A percentile compares a stretch with the other conserved stretches of the same genome.
These are phyloP conservation scores for Brachionus asplanchnoidis DNA, from an alignment of 1,140 invertebrate species.

Conservation along the genomic window DNA sequence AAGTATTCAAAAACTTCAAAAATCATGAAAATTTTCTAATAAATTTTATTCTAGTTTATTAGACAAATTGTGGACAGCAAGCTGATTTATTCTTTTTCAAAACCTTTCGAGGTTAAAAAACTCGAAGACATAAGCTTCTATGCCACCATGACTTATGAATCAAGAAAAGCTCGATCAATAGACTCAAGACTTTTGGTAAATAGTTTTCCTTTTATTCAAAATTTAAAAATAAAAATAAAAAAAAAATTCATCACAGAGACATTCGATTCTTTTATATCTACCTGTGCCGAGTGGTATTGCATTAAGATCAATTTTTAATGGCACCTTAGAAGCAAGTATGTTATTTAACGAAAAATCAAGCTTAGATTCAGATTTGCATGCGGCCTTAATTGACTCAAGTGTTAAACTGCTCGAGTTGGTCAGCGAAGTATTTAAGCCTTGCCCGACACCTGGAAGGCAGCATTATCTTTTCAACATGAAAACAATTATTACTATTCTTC, in stretches of 20 bases:
- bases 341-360: constrained; percentile 49
- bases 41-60: constrained; percentile 48
- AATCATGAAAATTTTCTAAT: too few species aligned
- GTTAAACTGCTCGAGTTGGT: constrained; percentile 50
- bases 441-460: constrained; percentile 51
- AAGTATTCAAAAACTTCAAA: not conserved
- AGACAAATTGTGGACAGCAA: constrained; percentile 53
- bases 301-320: constrained; percentile 49
- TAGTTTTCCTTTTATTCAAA: not conserved
- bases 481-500: constrained; percentile 54
- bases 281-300: constrained; percentile 50
- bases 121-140: constrained; percentile 46
- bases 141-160: constrained; percentile 43
- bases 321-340: constrained; percentile 48
- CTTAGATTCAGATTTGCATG: constrained; percentile 54
- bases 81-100: constrained; percentile 51
- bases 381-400: constrained; percentile 52
- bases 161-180: constrained; percentile 45
- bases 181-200: constrained; percentile 52
- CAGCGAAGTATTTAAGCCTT: constrained; percentile 50
- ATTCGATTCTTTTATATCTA: constrained; percentile 54
- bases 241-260: constrained; percentile 47
- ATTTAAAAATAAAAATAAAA: not conserved
- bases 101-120: constrained; percentile 55
- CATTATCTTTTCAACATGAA: constrained; percentile 57